Evolutionary conservation across 2,113 vertebrate species (phyloP).

Genomic region (Hydropotes inermis): DNA sequence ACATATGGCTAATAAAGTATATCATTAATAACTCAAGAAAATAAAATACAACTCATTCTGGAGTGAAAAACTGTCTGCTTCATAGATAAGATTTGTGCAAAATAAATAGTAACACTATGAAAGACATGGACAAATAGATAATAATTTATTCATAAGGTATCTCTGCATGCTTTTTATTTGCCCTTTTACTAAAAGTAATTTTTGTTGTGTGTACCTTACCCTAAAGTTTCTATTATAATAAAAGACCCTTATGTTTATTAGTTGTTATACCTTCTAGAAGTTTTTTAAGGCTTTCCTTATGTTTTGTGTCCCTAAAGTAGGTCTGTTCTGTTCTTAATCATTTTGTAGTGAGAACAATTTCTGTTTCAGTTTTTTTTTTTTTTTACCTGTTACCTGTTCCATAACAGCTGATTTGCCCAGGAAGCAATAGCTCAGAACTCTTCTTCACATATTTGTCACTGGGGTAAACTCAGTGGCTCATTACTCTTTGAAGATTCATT

Average conservation of each 20-base stretch:
- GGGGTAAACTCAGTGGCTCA: neutral
- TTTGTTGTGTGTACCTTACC: neutral
- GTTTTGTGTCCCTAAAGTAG: neutral
- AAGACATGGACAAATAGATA: neutral
- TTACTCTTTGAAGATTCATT: neutral
- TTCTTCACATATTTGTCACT: neutral
- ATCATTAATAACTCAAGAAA: conserved; percentile 47
- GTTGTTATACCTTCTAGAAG: neutral
- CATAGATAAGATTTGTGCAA: conserved; percentile 3
- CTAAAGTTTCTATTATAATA: neutral
- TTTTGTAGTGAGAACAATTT: neutral
- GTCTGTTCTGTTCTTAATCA: neutral
- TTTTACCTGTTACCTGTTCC: neutral
- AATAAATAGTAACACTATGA: neutral
- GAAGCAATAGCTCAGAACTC: neutral
- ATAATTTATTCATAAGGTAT: conserved; percentile 40
- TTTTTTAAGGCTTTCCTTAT: neutral
- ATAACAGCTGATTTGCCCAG: neutral
- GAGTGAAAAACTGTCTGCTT: conserved; percentile 15
- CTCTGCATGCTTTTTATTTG: neutral
- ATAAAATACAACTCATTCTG: conserved; percentile 46
- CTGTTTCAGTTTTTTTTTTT: neutral
- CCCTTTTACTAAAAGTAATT: neutral
- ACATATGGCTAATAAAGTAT: conserved; percentile 15
- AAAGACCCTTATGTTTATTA: neutral